A percentile compares a stretch with the other conserved stretches of the same genome.
Evolutionary conservation across 92 coral and sea anemone genomes (phyloP).

Genomic region (Palythoa caribaeorum): DNA sequence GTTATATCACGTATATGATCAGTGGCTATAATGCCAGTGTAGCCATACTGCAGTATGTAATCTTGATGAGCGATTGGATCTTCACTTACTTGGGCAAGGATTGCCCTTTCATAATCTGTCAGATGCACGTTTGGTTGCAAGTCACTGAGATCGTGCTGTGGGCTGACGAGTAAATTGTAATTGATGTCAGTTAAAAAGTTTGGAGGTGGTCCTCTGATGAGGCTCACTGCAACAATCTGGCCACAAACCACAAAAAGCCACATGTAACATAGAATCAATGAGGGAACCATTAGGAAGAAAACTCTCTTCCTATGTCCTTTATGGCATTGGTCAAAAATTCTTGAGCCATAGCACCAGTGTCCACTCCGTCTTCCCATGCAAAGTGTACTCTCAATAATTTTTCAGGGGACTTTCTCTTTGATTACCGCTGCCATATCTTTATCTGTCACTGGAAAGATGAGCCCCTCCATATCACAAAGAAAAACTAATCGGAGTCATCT

Average conservation of each 20-base stretch:
- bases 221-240: conserved; percentile 66
- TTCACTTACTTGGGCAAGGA: conserved; percentile 47
- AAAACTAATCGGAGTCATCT: conserved; percentile 41
- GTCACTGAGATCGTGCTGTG: conserved; percentile 51
- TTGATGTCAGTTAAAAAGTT: conserved; percentile 61
- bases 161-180: conserved; percentile 63
- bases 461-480: conserved; percentile 66
- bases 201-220: conserved; percentile 71
- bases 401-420: conserved; percentile 59
- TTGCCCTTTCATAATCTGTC: conserved; percentile 49
- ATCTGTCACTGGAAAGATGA: conserved; percentile 58
- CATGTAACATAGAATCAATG: conserved; percentile 61
- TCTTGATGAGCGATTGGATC: conserved; percentile 56
- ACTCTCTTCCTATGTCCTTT: conserved; percentile 4
- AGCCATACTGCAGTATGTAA: conserved; percentile 75
- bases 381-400: conserved; percentile 64
- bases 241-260: conserved; percentile 59
- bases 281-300: conserved; percentile 72
- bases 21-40: conserved; percentile 62
- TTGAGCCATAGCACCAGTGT: conserved; percentile 58
- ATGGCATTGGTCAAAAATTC: conserved; percentile 57
- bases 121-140: conserved; percentile 56
- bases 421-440: conserved; percentile 70
- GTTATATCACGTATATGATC: conserved; percentile 58
- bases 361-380: conserved; percentile 74